Conservation (phyloP, 2,797 vertebrate species). For the Leuciscus waleckii region DNA sequence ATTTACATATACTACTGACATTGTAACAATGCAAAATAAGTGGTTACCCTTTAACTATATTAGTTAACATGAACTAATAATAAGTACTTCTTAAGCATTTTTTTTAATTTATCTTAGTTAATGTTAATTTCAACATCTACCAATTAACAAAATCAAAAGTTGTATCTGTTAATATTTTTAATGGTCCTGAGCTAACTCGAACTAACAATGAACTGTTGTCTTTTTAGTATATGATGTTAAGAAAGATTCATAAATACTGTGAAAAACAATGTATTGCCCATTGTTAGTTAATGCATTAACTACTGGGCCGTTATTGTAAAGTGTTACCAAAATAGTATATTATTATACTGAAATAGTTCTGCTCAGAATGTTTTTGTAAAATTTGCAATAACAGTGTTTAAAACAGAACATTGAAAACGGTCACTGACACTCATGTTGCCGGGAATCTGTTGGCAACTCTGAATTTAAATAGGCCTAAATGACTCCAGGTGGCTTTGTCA, state of each 20-base stretch:
- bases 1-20: no score
- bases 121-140: background rate
- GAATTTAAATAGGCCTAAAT: background rate
- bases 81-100: no score
- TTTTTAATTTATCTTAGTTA: no score
- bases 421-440: background rate
- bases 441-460: background rate
- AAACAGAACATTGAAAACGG: background rate
- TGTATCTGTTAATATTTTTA: background rate
- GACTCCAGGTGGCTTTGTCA: constrained; percentile 5
- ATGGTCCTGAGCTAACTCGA: background rate
- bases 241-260: background rate
- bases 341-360: background rate
- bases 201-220: background rate
- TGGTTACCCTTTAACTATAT: background rate
- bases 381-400: background rate
- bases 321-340: background rate
- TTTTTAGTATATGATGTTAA: background rate
- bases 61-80: background rate
- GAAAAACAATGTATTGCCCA: background rate
- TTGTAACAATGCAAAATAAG: background rate
- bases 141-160: background rate
- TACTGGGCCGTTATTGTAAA: background rate
- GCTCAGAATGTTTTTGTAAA: background rate
- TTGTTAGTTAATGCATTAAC: background rate